Base-by-base conservation (phyloP, 2,113 vertebrate genomes). In the Coturnix japonica region DNA sequence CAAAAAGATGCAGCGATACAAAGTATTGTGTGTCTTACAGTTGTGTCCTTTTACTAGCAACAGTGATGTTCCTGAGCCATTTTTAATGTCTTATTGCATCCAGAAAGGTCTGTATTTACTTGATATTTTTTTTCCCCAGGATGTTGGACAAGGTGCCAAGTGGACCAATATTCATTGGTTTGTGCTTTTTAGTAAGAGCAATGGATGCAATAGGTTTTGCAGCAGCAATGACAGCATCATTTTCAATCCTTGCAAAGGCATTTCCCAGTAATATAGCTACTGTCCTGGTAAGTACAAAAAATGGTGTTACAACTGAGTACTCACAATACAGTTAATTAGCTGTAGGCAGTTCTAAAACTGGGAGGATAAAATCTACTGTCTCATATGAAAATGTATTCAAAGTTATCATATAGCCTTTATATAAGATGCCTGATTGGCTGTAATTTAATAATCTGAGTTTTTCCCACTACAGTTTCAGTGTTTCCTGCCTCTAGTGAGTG, bases 251-350 rank as follows among this genome's bases (percentile, higher is more conserved):
- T 8, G 98, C 98, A 35, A 97, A 99, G 89, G 97, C 98, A 53
- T 99, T 99, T 96, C 99, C 99, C 37, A 97, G 97, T 95, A 99
- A 98, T 76, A 98, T 99, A 96, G 99, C 98, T 8, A 99, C 99
- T 90, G 98, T 99, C 60, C 4, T 99, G 98, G 99, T 99, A 97
- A 97, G 98, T 97, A 87, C 67, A 30, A 87, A 91, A 91, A 69
- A 0, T 12, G 9, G 7, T 30, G 25, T 65, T 70, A 56, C 37
- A 92, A 31, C 22, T 30, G 12, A 59, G 33, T 79, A 59, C 18
- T 3, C 6, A 3, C 26, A 64, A 7, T n/a, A 22, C 5, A 28
- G 12, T 76, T 69, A 90, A 61, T 81, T 74, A 31, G 28, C 16
- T 75, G 22, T 30, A 64, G 70, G 31, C 35, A 84, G 43, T 39